Percentiles rank a stretch among this genome's conserved stretches.
Evolutionary conservation across 2,888 invertebrate genomes (phyloP).

Genomic region (Thereva unica): DNA sequence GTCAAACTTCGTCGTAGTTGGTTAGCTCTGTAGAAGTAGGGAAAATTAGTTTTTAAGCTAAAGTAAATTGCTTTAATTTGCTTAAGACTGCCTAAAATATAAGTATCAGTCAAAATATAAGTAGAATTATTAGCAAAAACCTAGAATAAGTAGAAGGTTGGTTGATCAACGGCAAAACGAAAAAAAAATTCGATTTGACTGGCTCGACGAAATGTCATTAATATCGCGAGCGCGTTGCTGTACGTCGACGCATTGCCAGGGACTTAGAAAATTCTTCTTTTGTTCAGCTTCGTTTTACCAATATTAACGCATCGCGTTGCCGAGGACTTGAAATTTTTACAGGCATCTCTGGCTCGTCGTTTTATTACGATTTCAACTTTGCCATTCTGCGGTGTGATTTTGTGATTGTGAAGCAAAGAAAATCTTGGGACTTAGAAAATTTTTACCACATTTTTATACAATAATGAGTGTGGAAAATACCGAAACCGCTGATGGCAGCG

Average conservation of each 20-base stretch:
- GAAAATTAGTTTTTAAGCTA: too few species aligned
- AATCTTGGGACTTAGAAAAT: conserved; percentile 45
- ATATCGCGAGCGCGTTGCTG: background rate
- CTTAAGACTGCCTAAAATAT: too few species aligned
- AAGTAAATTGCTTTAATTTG: too few species aligned
- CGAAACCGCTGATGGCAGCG: conserved; percentile 63
- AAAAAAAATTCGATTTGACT: too few species aligned
- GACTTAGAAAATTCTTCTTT: conserved; percentile 31
- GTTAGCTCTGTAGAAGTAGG: too few species aligned
- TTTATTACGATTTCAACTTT: conserved; percentile 37
- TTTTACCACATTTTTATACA: conserved; percentile 37
- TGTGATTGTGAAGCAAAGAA: conserved; percentile 42
- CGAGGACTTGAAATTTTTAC: conserved; percentile 30
- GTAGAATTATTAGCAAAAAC: too few species aligned
- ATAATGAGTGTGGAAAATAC: conserved; percentile 71
- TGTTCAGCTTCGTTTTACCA: conserved; percentile 6
- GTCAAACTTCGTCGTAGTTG: too few species aligned
- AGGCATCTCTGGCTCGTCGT: background rate
- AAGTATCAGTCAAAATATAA: too few species aligned
- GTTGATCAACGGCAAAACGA: too few species aligned
- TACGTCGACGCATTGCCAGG: conserved; percentile 20
- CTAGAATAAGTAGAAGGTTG: too few species aligned
- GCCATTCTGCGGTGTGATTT: conserved; percentile 43
- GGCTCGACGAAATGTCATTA: too few species aligned
- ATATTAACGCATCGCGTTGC: conserved; percentile 31